phyloP scores from a whole-genome alignment of 2,113 vertebrate species.

The Gadus macrocephalus region DNA sequence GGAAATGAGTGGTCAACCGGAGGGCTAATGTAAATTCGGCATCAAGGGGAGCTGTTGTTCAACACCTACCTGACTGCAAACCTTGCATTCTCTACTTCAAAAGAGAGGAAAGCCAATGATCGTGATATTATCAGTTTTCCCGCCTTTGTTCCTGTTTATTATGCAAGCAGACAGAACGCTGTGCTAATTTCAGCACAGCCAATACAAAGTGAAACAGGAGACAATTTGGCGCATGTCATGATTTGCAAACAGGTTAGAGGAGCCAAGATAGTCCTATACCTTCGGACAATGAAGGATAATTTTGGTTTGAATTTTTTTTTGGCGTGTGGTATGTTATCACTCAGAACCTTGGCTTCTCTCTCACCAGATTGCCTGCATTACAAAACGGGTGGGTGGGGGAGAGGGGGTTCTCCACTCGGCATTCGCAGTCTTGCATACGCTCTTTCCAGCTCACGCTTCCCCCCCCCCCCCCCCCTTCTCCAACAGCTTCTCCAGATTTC shows the following conservation, averaged over 20 bases:
- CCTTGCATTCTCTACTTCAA: constrained; percentile 36
- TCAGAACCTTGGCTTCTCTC: constrained; percentile 19
- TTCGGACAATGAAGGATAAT: not conserved
- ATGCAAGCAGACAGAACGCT: not conserved
- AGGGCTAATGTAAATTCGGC: constrained; percentile 43
- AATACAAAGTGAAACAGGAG: not conserved
- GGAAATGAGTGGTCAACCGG: constrained; percentile 47
- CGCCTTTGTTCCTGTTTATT: not conserved
- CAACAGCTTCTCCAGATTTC: constrained; percentile 73
- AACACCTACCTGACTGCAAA: constrained; percentile 15
- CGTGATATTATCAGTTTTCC: constrained; percentile 21
- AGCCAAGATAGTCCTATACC: no score
- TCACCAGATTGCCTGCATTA: constrained; percentile 42
- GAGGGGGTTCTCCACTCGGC: constrained; percentile 47
- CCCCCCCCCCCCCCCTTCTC: constrained; percentile 38
- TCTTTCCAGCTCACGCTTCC: constrained; percentile 56
- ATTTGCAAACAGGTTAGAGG: not conserved
- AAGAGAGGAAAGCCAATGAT: constrained; percentile 42
- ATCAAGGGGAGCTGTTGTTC: constrained; percentile 31
- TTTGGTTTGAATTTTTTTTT: not conserved
- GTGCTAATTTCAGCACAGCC: not conserved
- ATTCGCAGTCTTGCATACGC: constrained; percentile 43
- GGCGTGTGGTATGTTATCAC: constrained; percentile 5
- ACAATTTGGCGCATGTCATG: not conserved
- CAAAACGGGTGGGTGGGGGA: constrained; percentile 34